Evolutionary conservation across 2,797 vertebrate species (phyloP).

Genomic region (Aldrovandia affinis): DNA sequence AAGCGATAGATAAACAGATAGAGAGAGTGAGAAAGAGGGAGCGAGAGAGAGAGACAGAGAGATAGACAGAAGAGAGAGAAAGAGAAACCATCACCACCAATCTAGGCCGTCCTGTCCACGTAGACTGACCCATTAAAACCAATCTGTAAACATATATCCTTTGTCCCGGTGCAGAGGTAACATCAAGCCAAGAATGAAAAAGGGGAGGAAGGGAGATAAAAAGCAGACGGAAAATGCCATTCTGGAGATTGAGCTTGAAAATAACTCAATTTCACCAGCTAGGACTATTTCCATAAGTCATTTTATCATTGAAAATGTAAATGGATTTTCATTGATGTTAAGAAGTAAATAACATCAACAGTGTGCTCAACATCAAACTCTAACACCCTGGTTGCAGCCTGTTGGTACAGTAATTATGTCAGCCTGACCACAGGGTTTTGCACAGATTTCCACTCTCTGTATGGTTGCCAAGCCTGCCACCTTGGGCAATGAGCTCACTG

Average conservation of each 20-base stretch:
- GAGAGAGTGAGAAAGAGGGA: no score
- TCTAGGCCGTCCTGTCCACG: background rate
- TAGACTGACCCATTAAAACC: background rate
- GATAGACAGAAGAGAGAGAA: no score
- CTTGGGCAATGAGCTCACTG: background rate
- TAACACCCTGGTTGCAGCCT: background rate
- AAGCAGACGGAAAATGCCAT: background rate
- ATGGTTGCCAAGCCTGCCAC: background rate
- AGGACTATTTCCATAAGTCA: background rate
- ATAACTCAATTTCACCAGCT: background rate
- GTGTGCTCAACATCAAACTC: background rate
- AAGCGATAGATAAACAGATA: no score
- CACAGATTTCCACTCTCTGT: background rate
- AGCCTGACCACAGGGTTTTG: background rate
- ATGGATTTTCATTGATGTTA: background rate
- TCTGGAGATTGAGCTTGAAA: background rate
- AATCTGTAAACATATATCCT: background rate
- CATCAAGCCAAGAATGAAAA: background rate
- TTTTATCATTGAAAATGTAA: background rate
- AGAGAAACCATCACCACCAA: no score
- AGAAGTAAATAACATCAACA: background rate
- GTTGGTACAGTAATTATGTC: background rate
- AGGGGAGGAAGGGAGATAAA: background rate
- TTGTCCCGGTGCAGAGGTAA: background rate
- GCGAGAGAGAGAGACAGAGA: no score